Conservation (phyloP, 2,888 invertebrate species). For the Ctenicera cuprea region DNA sequence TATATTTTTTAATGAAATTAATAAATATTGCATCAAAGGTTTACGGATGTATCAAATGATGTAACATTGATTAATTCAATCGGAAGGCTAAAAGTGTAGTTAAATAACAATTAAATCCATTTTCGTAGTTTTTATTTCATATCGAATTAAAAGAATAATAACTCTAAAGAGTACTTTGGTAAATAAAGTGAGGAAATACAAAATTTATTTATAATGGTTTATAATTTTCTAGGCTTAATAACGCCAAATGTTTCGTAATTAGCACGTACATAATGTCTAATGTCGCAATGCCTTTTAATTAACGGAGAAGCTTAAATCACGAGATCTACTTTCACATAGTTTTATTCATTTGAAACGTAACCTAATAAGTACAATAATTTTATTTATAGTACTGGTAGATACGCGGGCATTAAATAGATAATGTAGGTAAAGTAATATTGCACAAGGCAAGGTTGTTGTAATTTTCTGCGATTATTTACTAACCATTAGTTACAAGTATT, state of each 20-base stretch:
- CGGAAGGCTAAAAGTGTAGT: background rate
- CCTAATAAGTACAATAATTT: constrained; percentile 11
- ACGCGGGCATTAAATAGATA: background rate
- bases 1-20: no score
- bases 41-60: background rate
- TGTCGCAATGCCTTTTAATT: constrained; percentile 20
- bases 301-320: constrained; percentile 23
- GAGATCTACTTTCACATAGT: constrained; percentile 30
- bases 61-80: background rate
- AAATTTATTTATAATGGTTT: constrained; percentile 1
- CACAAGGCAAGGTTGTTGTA: constrained; percentile 12
- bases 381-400: constrained; percentile 18
- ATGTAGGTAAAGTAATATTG: background rate
- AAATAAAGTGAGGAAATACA: background rate
- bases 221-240: background rate
- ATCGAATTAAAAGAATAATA: no score
- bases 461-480: background rate
- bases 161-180: no score
- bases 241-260: constrained; percentile 12
- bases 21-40: background rate
- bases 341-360: constrained; percentile 16
- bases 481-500: background rate
- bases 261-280: constrained; percentile 9
- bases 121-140: no score
- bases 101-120: no score